Percentiles rank a stretch among this genome's conserved stretches.
These are phyloP conservation scores for Shargacucullia verbasci DNA, from an alignment of 2,888 invertebrate species.

Conservation along the genomic window DNA sequence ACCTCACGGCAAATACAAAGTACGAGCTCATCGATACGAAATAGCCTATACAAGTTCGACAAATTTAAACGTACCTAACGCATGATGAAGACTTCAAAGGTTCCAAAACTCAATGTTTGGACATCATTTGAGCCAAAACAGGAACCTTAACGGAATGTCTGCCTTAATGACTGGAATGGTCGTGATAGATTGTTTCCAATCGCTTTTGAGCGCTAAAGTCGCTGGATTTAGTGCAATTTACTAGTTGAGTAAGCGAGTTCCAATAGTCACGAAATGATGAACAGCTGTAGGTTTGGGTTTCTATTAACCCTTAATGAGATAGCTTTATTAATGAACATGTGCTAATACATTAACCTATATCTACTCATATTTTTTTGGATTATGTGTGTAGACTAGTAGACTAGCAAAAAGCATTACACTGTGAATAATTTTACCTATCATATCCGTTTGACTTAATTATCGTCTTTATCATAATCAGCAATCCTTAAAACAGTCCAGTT, in stretches of 20 bases:
- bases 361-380: too few species aligned
- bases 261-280: neutral
- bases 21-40: constrained; percentile 2
- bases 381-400: too few species aligned
- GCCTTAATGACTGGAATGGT: constrained; percentile 21
- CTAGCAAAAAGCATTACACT: too few species aligned
- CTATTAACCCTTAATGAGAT: too few species aligned
- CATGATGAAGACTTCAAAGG: constrained; percentile 33
- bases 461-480: too few species aligned
- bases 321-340: too few species aligned
- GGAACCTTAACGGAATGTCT: neutral
- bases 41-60: constrained; percentile 3
- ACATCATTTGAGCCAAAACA: constrained; percentile 16
- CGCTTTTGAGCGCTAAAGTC: constrained; percentile 12
- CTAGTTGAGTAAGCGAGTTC: neutral
- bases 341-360: too few species aligned
- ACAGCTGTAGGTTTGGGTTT: neutral
- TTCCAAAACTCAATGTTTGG: constrained; percentile 8
- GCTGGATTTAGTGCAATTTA: constrained; percentile 1
- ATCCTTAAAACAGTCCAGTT: too few species aligned
- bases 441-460: too few species aligned
- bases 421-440: too few species aligned
- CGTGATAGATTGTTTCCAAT: constrained; percentile 3
- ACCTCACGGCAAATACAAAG: constrained; percentile 6
- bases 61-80: constrained; percentile 3